Percentiles rank a stretch among this genome's conserved stretches.
phyloP scores from a whole-genome alignment of 2,888 invertebrate genomes.

The Esperia sulphurella region DNA sequence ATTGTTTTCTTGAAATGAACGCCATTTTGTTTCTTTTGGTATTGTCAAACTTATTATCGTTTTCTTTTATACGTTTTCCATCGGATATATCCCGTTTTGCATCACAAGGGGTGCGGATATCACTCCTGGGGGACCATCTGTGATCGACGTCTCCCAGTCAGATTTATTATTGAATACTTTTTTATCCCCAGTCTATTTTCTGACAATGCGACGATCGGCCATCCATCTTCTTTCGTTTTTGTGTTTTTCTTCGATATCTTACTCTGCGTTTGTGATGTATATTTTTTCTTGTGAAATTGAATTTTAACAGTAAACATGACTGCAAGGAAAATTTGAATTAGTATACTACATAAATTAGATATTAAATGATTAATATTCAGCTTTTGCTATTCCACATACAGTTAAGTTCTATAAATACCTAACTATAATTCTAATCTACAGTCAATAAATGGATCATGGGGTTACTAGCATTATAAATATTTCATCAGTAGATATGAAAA shows the following conservation, averaged over 20 bases:
- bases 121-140: slow-evolving; percentile 57
- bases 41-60: not conserved
- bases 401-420: no score
- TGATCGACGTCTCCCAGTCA: slow-evolving; percentile 59
- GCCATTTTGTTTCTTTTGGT: no score
- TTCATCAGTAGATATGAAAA: no score
- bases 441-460: no score
- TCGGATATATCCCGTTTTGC: slow-evolving; percentile 21
- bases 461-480: no score
- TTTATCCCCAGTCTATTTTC: slow-evolving; percentile 21
- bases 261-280: not conserved
- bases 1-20: no score
- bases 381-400: no score
- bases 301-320: not conserved
- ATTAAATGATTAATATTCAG: no score
- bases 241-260: not conserved
- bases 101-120: slow-evolving; percentile 55
- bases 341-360: no score
- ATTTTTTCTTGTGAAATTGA: not conserved
- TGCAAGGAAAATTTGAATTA: no score
- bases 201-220: slow-evolving; percentile 48
- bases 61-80: not conserved
- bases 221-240: slow-evolving; percentile 53
- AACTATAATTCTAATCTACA: no score
- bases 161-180: slow-evolving; percentile 74